Conservation (phyloP, 2,113 vertebrate species). For the Hemicordylus capensis region DNA sequence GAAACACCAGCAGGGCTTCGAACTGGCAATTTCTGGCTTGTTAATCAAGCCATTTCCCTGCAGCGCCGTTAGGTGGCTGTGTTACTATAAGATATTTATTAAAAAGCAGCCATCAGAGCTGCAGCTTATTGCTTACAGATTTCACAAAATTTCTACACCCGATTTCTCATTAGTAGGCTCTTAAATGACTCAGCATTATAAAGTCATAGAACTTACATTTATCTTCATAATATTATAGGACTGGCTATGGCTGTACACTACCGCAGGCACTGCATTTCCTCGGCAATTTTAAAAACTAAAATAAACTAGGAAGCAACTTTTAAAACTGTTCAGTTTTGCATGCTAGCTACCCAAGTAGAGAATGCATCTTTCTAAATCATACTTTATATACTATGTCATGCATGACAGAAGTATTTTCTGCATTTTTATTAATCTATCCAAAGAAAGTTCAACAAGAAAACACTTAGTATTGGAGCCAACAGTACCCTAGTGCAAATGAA, state of each 20-base stretch:
- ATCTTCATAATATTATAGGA: conserved; percentile 21
- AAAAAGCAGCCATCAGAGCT: not conserved
- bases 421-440: conserved; percentile 28
- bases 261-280: conserved; percentile 53
- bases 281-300: conserved; percentile 28
- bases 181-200: not conserved
- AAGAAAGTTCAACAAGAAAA: not conserved
- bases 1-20: too few relatives aligned
- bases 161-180: not conserved
- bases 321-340: conserved; percentile 28
- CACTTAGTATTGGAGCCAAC: not conserved
- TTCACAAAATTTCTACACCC: not conserved
- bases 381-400: conserved; percentile 40
- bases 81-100: not conserved
- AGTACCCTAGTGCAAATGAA: not conserved
- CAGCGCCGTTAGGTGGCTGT: too few relatives aligned
- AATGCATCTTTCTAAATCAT: conserved; percentile 40
- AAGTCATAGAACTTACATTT: not conserved
- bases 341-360: conserved; percentile 43
- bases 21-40: too few relatives aligned
- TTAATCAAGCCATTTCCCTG: too few relatives aligned
- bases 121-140: not conserved
- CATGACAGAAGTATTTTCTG: conserved; percentile 2
- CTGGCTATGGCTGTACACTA: conserved; percentile 18
- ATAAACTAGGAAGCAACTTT: conserved; percentile 19